Base-by-base conservation (phyloP, 1,140 invertebrate genomes). In the Drosophila oshimai region DNA sequence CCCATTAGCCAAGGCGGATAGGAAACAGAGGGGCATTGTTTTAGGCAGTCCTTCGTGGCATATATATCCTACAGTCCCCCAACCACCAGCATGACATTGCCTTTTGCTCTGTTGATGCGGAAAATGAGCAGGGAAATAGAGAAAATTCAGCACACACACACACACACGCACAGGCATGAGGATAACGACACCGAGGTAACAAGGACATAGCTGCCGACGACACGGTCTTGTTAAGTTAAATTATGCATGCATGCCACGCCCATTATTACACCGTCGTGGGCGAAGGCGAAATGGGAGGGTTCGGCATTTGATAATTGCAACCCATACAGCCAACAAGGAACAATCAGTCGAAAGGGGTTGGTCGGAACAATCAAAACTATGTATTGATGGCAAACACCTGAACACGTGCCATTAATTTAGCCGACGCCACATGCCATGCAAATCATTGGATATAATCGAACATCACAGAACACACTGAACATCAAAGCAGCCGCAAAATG, bases 211-310 rank as follows among this genome's bases (percentile, higher is more conserved):
- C 34, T 55, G 60, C 71, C 49, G 55, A 72, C 75, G 61, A 80
- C 75, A 80, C 73, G 80, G 72, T 75, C 80, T 80, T 86, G 65
- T 86, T 87, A 86, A 47, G 80, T 87, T 87, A 81, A 86, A 86
- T 86, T 80, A 86, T 86, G 80, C 76, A 86, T 87, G 80, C 64
- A 87, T 57, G 75, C 75, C 58, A 74, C 69, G 46, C 70, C 69
- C 50, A 39, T 29, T 15, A 55, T 39, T 65, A 65, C 37, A 49
- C 44, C 22, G 13, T 15, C 4, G 33, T 45, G 36, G 42, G 41
- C 29, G 6, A 10, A 18, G 45, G 55, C n/a, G n/a, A n/a, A n/a
- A n/a, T n/a, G n/a, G n/a, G n/a, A n/a, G n/a, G n/a, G n/a, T n/a
- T 60, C 51, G 42, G 49, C 26, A 71, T 60, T 53, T 44, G 67